Conservation (phyloP, 2,113 vertebrate genomes). For the Epinephelus cyanopodus region DNA sequence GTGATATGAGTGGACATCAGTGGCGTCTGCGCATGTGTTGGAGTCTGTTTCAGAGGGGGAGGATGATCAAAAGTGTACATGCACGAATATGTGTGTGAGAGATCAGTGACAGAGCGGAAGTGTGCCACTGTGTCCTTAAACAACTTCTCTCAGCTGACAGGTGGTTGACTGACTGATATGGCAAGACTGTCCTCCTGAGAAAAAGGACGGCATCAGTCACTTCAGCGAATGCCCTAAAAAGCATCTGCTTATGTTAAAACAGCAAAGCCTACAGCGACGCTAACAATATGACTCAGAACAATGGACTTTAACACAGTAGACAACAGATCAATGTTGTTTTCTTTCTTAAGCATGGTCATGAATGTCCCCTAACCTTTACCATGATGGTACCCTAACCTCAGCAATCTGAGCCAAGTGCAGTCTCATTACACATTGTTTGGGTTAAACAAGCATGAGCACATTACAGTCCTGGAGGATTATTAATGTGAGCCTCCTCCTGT, state of each 20-base stretch:
- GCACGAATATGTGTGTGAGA: neutral
- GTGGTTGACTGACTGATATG: neutral
- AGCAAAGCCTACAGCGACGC: neutral
- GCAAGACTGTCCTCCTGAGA: neutral
- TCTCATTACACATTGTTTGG: too few species aligned
- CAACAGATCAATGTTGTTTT: neutral
- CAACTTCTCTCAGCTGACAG: neutral
- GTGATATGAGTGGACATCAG: conserved; percentile 35
- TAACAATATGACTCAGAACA: neutral
- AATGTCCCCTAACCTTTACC: neutral
- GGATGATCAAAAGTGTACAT: conserved; percentile 14
- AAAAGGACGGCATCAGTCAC: neutral
- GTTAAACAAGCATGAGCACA: too few species aligned
- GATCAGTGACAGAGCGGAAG: neutral
- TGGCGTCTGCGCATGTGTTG: neutral
- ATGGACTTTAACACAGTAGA: neutral
- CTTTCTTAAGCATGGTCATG: neutral
- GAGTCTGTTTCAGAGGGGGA: conserved; percentile 12
- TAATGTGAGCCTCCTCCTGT: too few species aligned
- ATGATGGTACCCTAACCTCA: too few species aligned
- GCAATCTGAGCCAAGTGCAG: neutral
- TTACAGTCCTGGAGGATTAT: too few species aligned
- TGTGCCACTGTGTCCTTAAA: conserved; percentile 31
- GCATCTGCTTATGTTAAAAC: neutral
- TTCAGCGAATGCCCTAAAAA: neutral